Evolutionary conservation across 2,797 vertebrate genomes (phyloP).

Genomic region (Sorex maritimensis): DNA sequence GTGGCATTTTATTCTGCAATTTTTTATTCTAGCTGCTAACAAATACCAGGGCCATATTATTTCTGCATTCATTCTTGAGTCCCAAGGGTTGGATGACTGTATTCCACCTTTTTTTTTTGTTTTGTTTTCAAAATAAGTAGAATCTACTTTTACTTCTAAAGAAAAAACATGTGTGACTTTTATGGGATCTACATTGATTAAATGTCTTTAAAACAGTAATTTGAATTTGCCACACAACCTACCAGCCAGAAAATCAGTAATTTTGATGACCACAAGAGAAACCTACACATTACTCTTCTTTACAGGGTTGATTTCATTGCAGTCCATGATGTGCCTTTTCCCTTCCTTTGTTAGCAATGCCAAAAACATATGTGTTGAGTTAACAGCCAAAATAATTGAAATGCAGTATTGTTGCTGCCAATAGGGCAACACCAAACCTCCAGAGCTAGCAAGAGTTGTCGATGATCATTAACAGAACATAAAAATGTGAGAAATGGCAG

Average conservation of each 20-base stretch:
- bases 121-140: conserved; percentile 60
- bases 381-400: conserved; percentile 78
- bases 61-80: conserved; percentile 45
- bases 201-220: conserved; percentile 42
- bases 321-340: neutral
- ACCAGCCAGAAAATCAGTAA: conserved; percentile 15
- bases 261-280: neutral
- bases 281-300: neutral
- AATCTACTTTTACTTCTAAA: conserved; percentile 34
- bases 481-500: conserved; percentile 27
- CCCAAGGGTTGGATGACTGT: neutral
- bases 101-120: conserved; percentile 40
- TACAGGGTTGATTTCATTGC: conserved; percentile 11
- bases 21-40: conserved; percentile 54
- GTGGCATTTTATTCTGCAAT: neutral
- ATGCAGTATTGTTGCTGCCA: conserved; percentile 46
- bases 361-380: conserved; percentile 68
- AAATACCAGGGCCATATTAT: conserved; percentile 19
- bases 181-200: neutral
- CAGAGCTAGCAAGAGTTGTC: conserved; percentile 62
- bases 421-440: conserved; percentile 47
- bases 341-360: conserved; percentile 43
- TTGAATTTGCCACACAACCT: neutral
- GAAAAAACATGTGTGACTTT: neutral
- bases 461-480: conserved; percentile 73